A percentile compares a stretch with the other conserved stretches of the same genome.
These are phyloP conservation scores for Laticauda laticaudata DNA, from an alignment of 2,113 vertebrate species.

Conservation along the genomic window DNA sequence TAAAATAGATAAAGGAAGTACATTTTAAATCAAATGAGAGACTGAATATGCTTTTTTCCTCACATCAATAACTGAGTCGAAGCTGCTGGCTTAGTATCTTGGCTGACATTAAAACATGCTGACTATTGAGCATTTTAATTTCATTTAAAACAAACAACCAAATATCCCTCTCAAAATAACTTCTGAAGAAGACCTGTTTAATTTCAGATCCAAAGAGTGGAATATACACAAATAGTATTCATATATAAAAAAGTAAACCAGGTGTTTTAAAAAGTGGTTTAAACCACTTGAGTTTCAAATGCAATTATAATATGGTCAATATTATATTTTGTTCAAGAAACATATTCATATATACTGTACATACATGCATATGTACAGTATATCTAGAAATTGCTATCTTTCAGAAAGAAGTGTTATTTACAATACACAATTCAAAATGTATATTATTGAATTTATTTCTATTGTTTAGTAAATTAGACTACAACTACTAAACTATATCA, in stretches of 20 bases:
- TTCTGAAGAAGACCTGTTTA: slow-evolving; percentile 50
- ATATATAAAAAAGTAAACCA: slow-evolving; percentile 23
- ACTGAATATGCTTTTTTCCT: slow-evolving; percentile 73
- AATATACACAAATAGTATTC: background rate
- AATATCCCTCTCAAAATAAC: slow-evolving; percentile 52
- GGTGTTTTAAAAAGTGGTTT: background rate
- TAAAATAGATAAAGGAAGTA: slow-evolving; percentile 67
- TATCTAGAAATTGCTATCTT: slow-evolving; percentile 34
- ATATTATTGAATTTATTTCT: background rate
- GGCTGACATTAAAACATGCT: slow-evolving; percentile 71
- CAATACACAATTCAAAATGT: background rate
- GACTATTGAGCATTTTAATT: slow-evolving; percentile 66
- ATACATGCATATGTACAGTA: background rate
- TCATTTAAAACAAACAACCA: slow-evolving; percentile 44
- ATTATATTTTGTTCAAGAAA: slow-evolving; percentile 25
- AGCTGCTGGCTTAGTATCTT: slow-evolving; percentile 66
- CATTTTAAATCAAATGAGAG: slow-evolving; percentile 71
- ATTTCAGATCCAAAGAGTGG: background rate
- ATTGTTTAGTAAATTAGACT: rapidly evolving
- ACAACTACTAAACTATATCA: background rate
- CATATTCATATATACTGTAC: slow-evolving; percentile 11
- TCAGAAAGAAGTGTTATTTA: slow-evolving; percentile 45
- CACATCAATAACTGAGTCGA: slow-evolving; percentile 70
- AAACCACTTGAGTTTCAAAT: slow-evolving; percentile 15
- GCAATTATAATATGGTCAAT: background rate